Evolutionary conservation across 2,888 invertebrate genomes (phyloP), one percentile per base, ranked within the genome.

Genomic region (Heliconius hortense): DNA sequence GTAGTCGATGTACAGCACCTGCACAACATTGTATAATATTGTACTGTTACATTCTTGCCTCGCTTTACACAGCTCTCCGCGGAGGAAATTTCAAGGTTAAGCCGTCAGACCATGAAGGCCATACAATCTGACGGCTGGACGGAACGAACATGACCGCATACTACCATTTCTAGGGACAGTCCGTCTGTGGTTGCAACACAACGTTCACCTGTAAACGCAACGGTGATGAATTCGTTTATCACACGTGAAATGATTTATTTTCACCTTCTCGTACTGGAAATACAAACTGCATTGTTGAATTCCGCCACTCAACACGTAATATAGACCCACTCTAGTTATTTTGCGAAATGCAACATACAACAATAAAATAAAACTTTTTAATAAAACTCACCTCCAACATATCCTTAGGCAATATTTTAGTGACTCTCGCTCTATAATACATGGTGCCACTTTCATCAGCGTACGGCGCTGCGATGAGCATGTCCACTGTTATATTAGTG

Each of bases 1-100:
- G 87, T 95, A 96, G 90, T 98, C 98, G 72, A 98, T 95, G 86
- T 96, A 98, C 72, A 95, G 93, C 7, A 98, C 95, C 95, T 96
- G 86, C 7, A 15, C 15, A 2, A 15, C 56, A 11, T 56, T 3
- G 21, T 10, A n/a, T 3, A 10, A 1, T 56, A 3, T 56, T n/a
- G n/a, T 56, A 56, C 5, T 48, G 48, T 48, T 48, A 1, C 18
- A 18, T 48, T 48, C 5, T 28, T 28, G 1, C 28, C 2, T 28
- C 28, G 4, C 31, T 48, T 48, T 7, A 48, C 48, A 2, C 48
- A 48, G 21, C 43, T 48, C 1, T 5, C 18, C 43, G 18, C 43
- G 18, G 15, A 15, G 15, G 48, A 1, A 35, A 10, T 10, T 8
- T 35, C 35, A 35, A 10, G 2, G 35, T 2, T 8, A 35, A 10